Evolutionary conservation across 1,140 invertebrate species (phyloP).

Genomic region (Drosophila novamexicana): DNA sequence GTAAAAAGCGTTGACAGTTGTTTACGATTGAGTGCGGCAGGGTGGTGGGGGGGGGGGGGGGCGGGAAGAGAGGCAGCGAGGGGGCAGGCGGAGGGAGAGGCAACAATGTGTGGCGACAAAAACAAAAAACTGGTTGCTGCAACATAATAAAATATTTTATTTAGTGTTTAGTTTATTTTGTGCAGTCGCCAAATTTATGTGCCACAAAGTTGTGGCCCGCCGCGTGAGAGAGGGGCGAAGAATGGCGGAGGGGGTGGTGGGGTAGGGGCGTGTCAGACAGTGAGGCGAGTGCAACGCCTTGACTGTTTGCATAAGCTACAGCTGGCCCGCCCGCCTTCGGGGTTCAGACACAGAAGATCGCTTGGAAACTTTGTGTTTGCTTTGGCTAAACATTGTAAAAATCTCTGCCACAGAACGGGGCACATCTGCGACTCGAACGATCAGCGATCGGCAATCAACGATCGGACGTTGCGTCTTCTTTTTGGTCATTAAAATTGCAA

Average conservation of each 20-base stretch:
- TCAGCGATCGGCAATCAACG: constrained; percentile 59
- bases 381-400: constrained; percentile 81
- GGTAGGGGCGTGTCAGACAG: background rate
- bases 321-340: background rate
- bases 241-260: background rate
- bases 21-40: constrained; percentile 49
- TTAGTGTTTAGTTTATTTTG: constrained; percentile 83
- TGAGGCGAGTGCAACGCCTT: constrained; percentile 11
- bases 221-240: background rate
- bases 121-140: constrained; percentile 64
- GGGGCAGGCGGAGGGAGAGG: too few relatives aligned
- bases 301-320: constrained; percentile 54
- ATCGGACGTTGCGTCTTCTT: constrained; percentile 36
- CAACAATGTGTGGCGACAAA: constrained; percentile 62
- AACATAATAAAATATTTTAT: constrained; percentile 84
- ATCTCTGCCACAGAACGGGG: constrained; percentile 55
- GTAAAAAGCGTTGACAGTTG: constrained; percentile 57
- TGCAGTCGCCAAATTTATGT: constrained; percentile 68
- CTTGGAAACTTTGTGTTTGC: constrained; percentile 64
- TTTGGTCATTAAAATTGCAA: constrained; percentile 82
- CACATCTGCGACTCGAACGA: constrained; percentile 68
- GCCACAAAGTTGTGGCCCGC: constrained; percentile 58
- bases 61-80: too few relatives aligned
- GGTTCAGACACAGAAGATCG: background rate
- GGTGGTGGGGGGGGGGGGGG: too few relatives aligned